Evolutionary conservation across 2,113 vertebrate species (phyloP), one percentile per base, ranked within the genome.

Genomic region (Dendropsophus ebraccatus): DNA sequence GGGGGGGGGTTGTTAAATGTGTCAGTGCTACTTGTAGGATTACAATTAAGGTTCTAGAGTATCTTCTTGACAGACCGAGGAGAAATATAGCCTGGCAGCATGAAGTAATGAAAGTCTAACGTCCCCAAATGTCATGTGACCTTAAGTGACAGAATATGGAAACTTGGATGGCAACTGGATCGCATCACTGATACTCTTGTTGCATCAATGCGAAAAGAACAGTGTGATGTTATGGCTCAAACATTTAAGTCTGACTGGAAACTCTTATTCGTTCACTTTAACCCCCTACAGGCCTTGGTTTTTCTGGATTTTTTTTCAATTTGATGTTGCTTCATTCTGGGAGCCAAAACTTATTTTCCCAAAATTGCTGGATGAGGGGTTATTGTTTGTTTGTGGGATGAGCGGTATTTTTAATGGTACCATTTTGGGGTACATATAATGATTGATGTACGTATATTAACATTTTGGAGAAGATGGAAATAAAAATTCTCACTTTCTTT

Each of bases 21-120:
- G 87, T 93, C 91, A 94, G 84, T 0, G 35, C 87, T 89, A 88
- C 88, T 86, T 90, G 69, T 78, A 90, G 89, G 90, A 92, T 85
- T 87, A 90, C 80, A 90, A 67, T 89, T 89, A 86, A 87, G 78
- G 75, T 80, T 91, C 80, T 84, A 88, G 32, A 90, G 87, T 90
- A 87, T 85, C 8, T n/a, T 62, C 72, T n/a, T 85, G 84, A 90
- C 90, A 92, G 89, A 76, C 89, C 86, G 89, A 82, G 65, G 62
- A 25, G 62, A 45, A 47, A 78, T 56, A 83, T 86, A 87, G 82
- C 83, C 81, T 84, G 72, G 89, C 62, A 37, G 72, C 87, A 50
- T 83, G 73, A 67, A 67, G 86, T 58, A 87, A 83, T 77, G 62
- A 87, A 62, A 60, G 54, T 82, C 52, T 87, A 73, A 82, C 19